Conservation (phyloP, 2,797 vertebrate species). For the Urocyon cinereoargenteus region DNA sequence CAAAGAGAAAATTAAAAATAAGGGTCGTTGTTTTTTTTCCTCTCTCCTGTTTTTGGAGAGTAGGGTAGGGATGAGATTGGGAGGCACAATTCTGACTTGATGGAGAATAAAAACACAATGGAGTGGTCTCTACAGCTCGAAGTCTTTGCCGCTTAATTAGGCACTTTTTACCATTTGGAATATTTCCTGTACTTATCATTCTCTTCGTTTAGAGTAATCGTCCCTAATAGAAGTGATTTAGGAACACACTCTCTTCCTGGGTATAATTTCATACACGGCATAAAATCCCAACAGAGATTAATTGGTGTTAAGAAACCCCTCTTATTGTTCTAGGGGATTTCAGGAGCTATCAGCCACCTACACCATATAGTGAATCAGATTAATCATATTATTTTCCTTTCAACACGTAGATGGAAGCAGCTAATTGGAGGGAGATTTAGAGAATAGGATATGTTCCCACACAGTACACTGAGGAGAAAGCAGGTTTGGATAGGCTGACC, state of each 20-base stretch:
- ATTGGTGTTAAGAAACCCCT: constrained; percentile 8
- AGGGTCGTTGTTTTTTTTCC: neutral
- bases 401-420: neutral
- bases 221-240: constrained; percentile 36
- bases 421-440: neutral
- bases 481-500: neutral
- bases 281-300: constrained; percentile 25
- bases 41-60: neutral
- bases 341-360: neutral
- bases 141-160: constrained; percentile 43
- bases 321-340: constrained; percentile 23
- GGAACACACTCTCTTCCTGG: neutral
- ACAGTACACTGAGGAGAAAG: neutral
- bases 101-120: constrained; percentile 29
- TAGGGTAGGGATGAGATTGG: neutral
- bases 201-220: constrained; percentile 40
- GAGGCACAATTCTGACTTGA: neutral
- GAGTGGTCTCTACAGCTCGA: neutral
- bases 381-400: neutral
- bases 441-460: neutral
- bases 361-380: neutral
- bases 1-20: constrained; percentile 50
- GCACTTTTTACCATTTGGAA: constrained; percentile 51
- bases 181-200: constrained; percentile 34
- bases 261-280: constrained; percentile 30